Evolutionary conservation across 2,888 invertebrate genomes (phyloP).

Genomic region (Callimorpha dominula): DNA sequence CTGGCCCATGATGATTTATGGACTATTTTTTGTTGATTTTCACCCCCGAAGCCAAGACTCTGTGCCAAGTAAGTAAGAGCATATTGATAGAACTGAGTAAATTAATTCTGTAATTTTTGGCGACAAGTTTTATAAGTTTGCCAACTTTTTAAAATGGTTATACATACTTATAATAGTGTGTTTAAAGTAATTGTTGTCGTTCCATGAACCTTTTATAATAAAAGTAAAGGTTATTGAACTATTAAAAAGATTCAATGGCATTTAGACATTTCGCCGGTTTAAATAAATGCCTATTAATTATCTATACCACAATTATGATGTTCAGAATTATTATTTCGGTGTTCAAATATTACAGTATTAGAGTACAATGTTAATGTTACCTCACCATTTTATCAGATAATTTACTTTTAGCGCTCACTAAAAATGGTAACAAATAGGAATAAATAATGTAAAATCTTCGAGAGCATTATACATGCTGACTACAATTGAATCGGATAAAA

Average conservation of each 20-base stretch:
- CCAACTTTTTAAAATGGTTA: slow-evolving; percentile 33
- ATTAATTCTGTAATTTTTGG: slow-evolving; percentile 65
- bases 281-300: no score
- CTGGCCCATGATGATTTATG: slow-evolving; percentile 79
- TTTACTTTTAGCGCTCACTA: no score
- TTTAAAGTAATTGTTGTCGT: not conserved
- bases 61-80: slow-evolving; percentile 76
- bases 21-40: slow-evolving; percentile 79
- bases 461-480: not conserved
- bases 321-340: no score
- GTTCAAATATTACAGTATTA: no score
- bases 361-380: no score
- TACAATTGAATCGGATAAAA: not conserved
- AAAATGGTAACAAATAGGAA: no score
- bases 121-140: slow-evolving; percentile 38
- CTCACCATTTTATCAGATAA: no score
- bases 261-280: no score
- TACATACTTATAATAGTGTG: slow-evolving; percentile 15
- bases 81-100: slow-evolving; percentile 77
- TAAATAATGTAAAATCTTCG: not conserved
- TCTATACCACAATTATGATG: no score
- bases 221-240: no score
- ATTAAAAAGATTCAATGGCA: no score
- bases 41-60: slow-evolving; percentile 67
- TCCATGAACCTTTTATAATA: not conserved